Evolutionary conservation across 1,140 invertebrate species (phyloP), one percentile per base, ranked within the genome.

Genomic region (Drosophila orosa): DNA sequence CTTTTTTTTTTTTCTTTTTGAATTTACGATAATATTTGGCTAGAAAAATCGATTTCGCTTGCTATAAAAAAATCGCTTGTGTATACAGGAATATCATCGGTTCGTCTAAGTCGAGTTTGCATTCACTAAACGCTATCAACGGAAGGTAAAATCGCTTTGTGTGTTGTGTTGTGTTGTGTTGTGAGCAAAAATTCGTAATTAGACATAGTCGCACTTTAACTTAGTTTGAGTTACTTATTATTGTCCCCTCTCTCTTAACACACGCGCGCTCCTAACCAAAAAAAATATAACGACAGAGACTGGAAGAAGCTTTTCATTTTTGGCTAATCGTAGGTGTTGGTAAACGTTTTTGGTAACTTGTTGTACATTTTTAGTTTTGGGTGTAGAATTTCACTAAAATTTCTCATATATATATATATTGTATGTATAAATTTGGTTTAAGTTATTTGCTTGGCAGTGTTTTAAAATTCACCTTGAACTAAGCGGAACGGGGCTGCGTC

Each of bases 151-250:
- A 65, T 65, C 45, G 63, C 45, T 52, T 35, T 42, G 40, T 17
- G 24, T 15, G 29, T 52, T 33, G 3, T 8, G 19, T 12, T 6
- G 15, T 47, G 15, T 22, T 15, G 47, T 48, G 25, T 42, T 45
- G 39, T 67, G 61, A 47, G 52, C 35, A 48, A 72, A 67, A 72
- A 72, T 72, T 72, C 68, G 66, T 71, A 58, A 71, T 65, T 44
- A 59, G 56, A 44, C 54, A 44, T 65, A 59, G 57, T 58, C 40
- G 63, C 58, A 63, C 42, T 71, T 72, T 48, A 72, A 72, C 66
- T 71, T 72, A 72, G 66, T 72, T 72, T 58, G 48, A 72, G 68
- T 72, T 72, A 71, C 66, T 72, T 72, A 72, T 72, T 72, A 66
- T 72, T n/a, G n/a, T n/a, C n/a, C n/a, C 68, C 66, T 63, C 68